phyloP scores from a whole-genome alignment of 2,888 invertebrate genomes.

The Encarsia formosa region DNA sequence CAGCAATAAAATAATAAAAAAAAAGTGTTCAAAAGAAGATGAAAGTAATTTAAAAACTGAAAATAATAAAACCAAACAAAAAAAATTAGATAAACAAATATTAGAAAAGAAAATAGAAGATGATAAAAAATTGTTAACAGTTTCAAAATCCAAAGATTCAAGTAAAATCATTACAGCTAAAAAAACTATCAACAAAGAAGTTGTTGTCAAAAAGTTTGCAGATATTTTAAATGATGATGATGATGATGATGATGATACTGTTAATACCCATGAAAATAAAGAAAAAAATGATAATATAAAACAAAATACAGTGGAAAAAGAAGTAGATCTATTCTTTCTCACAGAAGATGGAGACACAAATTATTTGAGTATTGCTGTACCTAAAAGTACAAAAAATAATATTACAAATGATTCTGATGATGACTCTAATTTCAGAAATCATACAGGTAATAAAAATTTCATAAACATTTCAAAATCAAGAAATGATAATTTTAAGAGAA shows the following conservation, averaged over 20 bases:
- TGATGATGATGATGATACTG: not conserved
- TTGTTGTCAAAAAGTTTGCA: slow-evolving; percentile 38
- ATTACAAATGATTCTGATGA: slow-evolving; percentile 12
- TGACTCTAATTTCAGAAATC: slow-evolving; percentile 7
- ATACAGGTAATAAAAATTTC: slow-evolving; percentile 1
- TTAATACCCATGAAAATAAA: too few relatives aligned
- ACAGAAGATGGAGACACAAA: slow-evolving; percentile 32
- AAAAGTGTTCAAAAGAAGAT: not conserved
- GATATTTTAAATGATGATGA: slow-evolving; percentile 33
- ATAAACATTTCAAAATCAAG: slow-evolving; percentile 6
- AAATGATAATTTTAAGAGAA: slow-evolving; percentile 28
- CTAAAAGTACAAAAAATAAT: slow-evolving; percentile 20
- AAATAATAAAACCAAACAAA: not conserved
- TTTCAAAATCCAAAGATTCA: slow-evolving; percentile 8
- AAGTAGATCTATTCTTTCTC: slow-evolving; percentile 41
- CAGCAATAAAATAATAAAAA: not conserved
- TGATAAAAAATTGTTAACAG: not conserved
- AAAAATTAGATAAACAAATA: not conserved
- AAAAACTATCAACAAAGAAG: slow-evolving; percentile 33
- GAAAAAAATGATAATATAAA: not conserved
- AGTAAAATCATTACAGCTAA: not conserved
- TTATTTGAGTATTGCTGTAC: slow-evolving; percentile 35
- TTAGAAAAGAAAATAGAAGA: slow-evolving; percentile 3
- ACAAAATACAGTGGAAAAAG: slow-evolving; percentile 21
- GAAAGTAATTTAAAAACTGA: not conserved